These are phyloP conservation scores for Heptranchias perlo DNA, from an alignment of 2,113 vertebrate genomes.

Conservation along the genomic window DNA sequence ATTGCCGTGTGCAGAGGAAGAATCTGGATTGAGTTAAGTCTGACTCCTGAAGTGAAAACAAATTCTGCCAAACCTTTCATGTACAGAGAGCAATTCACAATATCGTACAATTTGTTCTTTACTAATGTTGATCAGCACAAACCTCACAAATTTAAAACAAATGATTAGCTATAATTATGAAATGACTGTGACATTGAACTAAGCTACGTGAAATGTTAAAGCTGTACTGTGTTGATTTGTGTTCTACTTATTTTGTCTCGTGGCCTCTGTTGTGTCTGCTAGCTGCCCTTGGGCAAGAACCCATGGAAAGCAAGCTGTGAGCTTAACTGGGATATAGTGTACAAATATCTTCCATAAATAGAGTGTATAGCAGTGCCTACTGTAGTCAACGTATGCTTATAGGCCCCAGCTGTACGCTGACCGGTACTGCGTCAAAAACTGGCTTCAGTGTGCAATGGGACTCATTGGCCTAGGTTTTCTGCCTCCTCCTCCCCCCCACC, in stretches of 20 bases:
- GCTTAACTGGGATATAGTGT: slow-evolving; percentile 1
- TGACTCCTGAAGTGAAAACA: slow-evolving; percentile 7
- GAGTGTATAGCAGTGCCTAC: neutral
- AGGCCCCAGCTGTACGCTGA: neutral
- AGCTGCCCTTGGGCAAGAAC: neutral
- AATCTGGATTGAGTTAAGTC: slow-evolving; percentile 11
- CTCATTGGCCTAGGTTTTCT: too few relatives aligned
- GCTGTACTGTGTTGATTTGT: neutral
- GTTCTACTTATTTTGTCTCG: neutral
- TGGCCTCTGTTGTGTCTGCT: neutral
- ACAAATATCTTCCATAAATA: slow-evolving; percentile 7
- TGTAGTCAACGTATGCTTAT: neutral
- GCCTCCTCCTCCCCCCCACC: too few relatives aligned
- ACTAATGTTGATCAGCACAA: neutral
- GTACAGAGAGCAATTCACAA: neutral
- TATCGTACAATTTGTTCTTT: neutral
- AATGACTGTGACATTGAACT: neutral
- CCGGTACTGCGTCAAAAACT: neutral
- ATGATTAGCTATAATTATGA: neutral
- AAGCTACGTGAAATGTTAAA: neutral
- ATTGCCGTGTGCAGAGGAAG: neutral
- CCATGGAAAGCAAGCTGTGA: neutral
- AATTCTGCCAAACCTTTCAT: slow-evolving; percentile 9
- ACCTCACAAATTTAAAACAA: neutral
- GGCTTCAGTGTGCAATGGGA: neutral